Evolutionary conservation across 2,888 invertebrate species (phyloP), one percentile per base, ranked within the genome.

Genomic region (Pandemis corylana): DNA sequence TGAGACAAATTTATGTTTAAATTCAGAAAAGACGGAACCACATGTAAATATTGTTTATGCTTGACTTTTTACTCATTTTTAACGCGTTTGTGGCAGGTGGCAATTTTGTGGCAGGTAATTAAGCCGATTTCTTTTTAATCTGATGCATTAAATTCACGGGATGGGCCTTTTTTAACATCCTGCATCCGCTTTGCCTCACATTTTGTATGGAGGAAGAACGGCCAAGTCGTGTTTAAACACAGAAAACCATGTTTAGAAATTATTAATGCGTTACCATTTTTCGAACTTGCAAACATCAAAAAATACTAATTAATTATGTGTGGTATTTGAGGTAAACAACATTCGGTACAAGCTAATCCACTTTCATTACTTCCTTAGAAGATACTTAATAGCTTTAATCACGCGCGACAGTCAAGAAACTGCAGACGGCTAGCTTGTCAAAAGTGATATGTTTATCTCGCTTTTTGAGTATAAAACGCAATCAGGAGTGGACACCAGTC

Each of bases 21-120:
- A 12, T 28, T n/a, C n/a, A 59, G n/a, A 41, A 59, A 10, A 2
- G 12, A 59, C 65, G 46, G 59, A 71, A 71, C 71, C 59, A 15
- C 13, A 4, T 7, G 20, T 6, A 42, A 6, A 28, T 41, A 41
- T 5, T 4, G n/a, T 20, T 64, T 62, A 9, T 12, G 53, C 36
- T 20, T 69, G 28, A 63, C 10, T n/a, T 28, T 61, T 69, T 59
- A 56, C 68, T 42, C 46, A 53, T 13, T 56, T 41, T 64, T 49
- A 65, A 65, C 49, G 49, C 36, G 64, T 49, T 9, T n/a, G 53
- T 46, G 68, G 68, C 73, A 73, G 64, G 73, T 73, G 68, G 59
- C 86, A 87, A 89, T 87, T 86, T 80, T 79, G 78, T 80, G 78
- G 83, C 67, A 80, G 78, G 82, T 73, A 69, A 69, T 73, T 64